A percentile compares a stretch with the other conserved stretches of the same genome.
These are phyloP conservation scores for Thalassophryne amazonica DNA, from an alignment of 2,797 vertebrate species.

Conservation along the genomic window DNA sequence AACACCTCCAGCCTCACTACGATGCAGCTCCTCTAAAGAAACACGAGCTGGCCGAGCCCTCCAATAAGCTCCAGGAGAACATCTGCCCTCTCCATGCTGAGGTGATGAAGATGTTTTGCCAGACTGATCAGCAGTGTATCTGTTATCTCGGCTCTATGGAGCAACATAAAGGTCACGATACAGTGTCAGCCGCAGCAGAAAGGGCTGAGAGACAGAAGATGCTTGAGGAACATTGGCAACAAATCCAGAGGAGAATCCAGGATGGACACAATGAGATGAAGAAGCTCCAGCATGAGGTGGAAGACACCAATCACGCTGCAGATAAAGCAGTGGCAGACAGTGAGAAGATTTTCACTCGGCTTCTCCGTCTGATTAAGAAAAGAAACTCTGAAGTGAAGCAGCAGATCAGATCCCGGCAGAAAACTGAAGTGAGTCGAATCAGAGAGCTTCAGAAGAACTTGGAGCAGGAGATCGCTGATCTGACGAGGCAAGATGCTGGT, in stretches of 20 bases:
- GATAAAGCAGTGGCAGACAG: background rate
- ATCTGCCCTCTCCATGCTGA: slow-evolving; percentile 26
- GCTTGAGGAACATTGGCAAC: background rate
- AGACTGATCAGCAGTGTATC: slow-evolving; percentile 33
- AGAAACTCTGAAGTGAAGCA: background rate
- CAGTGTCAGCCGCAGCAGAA: slow-evolving; percentile 14
- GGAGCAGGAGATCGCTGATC: slow-evolving; percentile 13
- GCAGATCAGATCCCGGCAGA: slow-evolving; percentile 1
- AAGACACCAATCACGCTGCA: background rate
- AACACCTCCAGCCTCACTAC: slow-evolving; percentile 10
- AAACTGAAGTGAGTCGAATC: background rate
- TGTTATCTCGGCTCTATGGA: slow-evolving; percentile 33
- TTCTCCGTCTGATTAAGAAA: background rate
- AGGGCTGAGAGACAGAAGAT: slow-evolving; percentile 5
- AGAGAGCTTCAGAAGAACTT: background rate
- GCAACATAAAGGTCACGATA: slow-evolving; percentile 14
- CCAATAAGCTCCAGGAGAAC: background rate
- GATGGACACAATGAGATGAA: slow-evolving; percentile 4
- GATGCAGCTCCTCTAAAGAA: background rate
- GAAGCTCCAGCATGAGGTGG: background rate
- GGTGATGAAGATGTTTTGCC: slow-evolving; percentile 43
- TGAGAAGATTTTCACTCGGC: background rate
- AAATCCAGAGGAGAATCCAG: slow-evolving; percentile 10
- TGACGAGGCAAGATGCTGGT: slow-evolving; percentile 10
- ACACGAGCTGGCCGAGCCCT: slow-evolving; percentile 21